Percentiles rank a stretch among this genome's conserved stretches.
Evolutionary conservation across 2,888 invertebrate species (phyloP).

Genomic region (Acanthosepion esculentum): DNA sequence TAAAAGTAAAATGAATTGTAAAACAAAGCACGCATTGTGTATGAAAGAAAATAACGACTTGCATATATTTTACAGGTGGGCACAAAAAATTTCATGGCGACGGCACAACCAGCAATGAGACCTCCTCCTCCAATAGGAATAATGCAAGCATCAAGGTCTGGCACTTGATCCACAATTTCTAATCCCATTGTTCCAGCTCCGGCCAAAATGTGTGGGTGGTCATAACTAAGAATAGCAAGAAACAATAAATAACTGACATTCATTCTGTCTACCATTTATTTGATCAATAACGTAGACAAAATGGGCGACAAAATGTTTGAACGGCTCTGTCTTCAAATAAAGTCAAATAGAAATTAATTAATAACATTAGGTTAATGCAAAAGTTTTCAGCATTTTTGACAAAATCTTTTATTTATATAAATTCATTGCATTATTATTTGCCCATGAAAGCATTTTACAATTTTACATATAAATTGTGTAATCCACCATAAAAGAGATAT

Average conservation of each 20-base stretch:
- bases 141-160: slow-evolving; percentile 89
- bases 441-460: too few relatives aligned
- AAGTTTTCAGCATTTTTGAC: too few relatives aligned
- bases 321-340: too few relatives aligned
- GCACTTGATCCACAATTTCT: slow-evolving; percentile 92
- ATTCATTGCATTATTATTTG: too few relatives aligned
- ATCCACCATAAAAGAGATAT: too few relatives aligned
- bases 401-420: too few relatives aligned
- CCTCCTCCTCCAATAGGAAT: slow-evolving; percentile 97
- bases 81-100: slow-evolving; percentile 89
- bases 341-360: too few relatives aligned
- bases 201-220: slow-evolving; percentile 95
- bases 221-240: slow-evolving; percentile 81
- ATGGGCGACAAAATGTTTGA: too few relatives aligned
- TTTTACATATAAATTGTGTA: too few relatives aligned
- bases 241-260: not conserved
- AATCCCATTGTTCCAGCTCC: slow-evolving; percentile 95
- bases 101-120: slow-evolving; percentile 90
- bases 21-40: not conserved
- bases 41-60: not conserved
- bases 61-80: slow-evolving; percentile 77
- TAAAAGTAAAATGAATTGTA: not conserved
- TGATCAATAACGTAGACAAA: too few relatives aligned
- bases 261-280: too few relatives aligned
- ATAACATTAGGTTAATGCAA: too few relatives aligned